Conservation (phyloP, 2,113 vertebrate species). For the Platichthys flesus region DNA sequence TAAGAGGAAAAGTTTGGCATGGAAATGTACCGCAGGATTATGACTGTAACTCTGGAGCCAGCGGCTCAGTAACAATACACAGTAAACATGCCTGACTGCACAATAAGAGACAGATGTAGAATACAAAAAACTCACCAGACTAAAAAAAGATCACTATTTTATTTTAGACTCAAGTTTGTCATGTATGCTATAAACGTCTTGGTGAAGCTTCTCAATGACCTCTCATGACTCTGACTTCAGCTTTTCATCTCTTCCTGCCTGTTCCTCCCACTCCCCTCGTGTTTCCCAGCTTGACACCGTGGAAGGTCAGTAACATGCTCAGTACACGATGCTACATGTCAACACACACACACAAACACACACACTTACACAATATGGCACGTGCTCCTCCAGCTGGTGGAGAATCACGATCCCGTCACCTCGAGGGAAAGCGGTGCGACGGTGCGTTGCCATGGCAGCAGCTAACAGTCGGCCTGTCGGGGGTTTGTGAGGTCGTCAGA, state of each 20-base stretch:
- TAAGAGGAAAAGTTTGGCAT: neutral
- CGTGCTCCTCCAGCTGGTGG: conserved; percentile 38
- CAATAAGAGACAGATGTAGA: neutral
- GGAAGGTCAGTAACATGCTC: conserved; percentile 47
- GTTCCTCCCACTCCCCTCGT: conserved; percentile 23
- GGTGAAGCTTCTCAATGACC: conserved; percentile 7
- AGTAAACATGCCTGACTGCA: neutral
- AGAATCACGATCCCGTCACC: conserved; percentile 52
- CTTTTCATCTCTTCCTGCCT: conserved; percentile 25
- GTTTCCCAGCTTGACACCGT: conserved; percentile 48
- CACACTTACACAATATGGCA: conserved; percentile 29
- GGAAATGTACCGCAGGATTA: neutral
- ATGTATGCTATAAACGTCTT: neutral
- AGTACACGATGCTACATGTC: conserved; percentile 27
- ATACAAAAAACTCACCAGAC: neutral
- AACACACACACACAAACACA: conserved; percentile 17
- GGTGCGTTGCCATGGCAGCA: conserved; percentile 31
- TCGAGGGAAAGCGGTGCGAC: conserved; percentile 12
- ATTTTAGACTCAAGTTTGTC: neutral
- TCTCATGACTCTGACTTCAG: conserved; percentile 12
- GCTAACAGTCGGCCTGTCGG: conserved; percentile 21
- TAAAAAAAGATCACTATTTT: too few species aligned
- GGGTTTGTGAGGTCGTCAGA: conserved; percentile 19
- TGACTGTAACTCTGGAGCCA: neutral
- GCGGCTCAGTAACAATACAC: neutral